Percentiles rank a stretch among this genome's conserved stretches.
Conservation (phyloP, 2,113 vertebrate genomes). For the Zosterops japonicus region DNA sequence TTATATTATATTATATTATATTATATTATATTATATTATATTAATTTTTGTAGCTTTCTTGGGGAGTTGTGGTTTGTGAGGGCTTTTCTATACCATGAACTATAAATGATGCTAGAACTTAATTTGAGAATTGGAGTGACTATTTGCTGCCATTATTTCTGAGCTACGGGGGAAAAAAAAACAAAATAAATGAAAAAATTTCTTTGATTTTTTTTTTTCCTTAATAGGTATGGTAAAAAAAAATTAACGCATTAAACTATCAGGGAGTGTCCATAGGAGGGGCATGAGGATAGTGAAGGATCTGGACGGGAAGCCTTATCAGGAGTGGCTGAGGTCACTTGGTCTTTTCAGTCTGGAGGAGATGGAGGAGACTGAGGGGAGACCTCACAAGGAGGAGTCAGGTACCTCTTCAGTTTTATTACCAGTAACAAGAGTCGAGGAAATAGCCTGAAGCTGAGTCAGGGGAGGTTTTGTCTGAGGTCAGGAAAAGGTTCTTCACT, state of each 20-base stretch:
- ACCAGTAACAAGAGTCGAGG: rapidly evolving
- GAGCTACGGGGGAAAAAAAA: background rate
- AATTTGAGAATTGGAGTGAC: background rate
- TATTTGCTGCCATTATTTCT: background rate
- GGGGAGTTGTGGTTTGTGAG: background rate
- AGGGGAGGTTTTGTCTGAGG: too few species aligned
- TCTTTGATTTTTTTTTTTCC: background rate
- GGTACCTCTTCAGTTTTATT: background rate
- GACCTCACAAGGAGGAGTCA: background rate
- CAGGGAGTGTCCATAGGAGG: background rate
- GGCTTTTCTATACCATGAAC: background rate
- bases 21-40: background rate
- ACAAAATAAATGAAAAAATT: background rate
- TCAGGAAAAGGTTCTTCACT: background rate
- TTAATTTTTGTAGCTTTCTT: background rate
- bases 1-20: background rate
- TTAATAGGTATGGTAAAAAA: background rate
- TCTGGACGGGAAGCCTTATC: background rate
- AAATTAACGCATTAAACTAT: too few species aligned
- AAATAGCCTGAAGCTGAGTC: background rate
- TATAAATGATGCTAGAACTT: background rate
- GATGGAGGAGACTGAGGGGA: background rate
- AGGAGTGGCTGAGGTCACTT: background rate
- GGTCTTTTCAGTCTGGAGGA: background rate
- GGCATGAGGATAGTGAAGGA: background rate